Evolutionary conservation across 2,888 invertebrate species (phyloP), one percentile per base, ranked within the genome.

Genomic region (Dermolepida albohirtum): DNA sequence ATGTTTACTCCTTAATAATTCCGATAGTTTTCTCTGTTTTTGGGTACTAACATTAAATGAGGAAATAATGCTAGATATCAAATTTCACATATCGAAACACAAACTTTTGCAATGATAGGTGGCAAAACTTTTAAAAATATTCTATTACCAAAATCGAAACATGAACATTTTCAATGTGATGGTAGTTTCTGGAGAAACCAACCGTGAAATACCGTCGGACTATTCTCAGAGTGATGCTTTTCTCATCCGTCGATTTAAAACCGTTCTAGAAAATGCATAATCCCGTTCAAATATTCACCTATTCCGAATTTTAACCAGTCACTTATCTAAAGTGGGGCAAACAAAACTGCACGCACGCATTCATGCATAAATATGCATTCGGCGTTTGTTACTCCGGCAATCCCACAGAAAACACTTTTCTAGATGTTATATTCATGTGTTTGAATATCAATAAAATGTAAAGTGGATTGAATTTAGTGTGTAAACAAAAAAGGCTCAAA

Each of bases 221-320:
- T 6, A 10, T 11, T n/a, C 43, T 5, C 34, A 34, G 1, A 34
- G 6, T 34, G 8, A 34, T 10, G 6, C 34, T 34, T 34, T 7
- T 34, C 34, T 6, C 34, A 34, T 34, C 34, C 16, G 17, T 14
- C 14, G 47, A 59, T 59, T 16, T 27, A 12, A 47, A 59, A 34
- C n/a, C 16, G 59, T 47, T 59, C 29, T 34, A 34, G 10, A 16
- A 14, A 59, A 59, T 47, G 34, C 59, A 47, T 29, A 29, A 29
- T 10, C 22, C 10, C 11, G 47, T 6, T 44, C 29, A 59, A 59
- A 59, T 59, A 59, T 59, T 59, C 59, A 59, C 47, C 59, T 44
- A 47, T 59, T 59, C 47, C 4, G 47, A 59, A 59, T 59, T 47
- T 59, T 47, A 59, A 59, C 59, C 59, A 59, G 47, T 59, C 29